These are phyloP conservation scores for Myanophis thanlyinensis DNA, from an alignment of 2,113 vertebrate genomes.

Conservation along the genomic window DNA sequence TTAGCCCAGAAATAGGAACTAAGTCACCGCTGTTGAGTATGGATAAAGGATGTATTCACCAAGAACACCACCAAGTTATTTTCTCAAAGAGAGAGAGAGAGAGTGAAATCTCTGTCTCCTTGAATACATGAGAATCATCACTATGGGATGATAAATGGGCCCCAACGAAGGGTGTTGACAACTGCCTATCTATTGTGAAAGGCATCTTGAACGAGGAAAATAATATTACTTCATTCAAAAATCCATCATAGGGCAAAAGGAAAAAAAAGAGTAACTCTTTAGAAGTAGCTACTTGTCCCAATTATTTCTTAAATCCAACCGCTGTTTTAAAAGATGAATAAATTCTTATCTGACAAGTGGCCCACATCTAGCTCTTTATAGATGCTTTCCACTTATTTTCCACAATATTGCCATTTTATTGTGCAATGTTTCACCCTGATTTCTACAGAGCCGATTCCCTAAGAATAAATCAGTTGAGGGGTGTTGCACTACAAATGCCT, in stretches of 20 bases:
- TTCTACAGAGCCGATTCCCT: not conserved
- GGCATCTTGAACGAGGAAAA: conserved; percentile 4
- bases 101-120: conserved; percentile 25
- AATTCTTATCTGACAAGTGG: conserved; percentile 23
- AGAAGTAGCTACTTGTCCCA: conserved; percentile 22
- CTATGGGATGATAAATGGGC: conserved; percentile 22
- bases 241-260: conserved; percentile 21
- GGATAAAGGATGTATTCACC: conserved; percentile 62
- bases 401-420: not conserved
- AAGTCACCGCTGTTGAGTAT: conserved; percentile 61
- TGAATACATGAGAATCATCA: conserved; percentile 27
- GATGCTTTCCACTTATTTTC: not conserved
- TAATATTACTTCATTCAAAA: conserved; percentile 49
- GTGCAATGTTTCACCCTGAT: not conserved
- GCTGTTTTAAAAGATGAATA: not conserved
- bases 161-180: conserved; percentile 41
- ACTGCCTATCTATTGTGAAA: conserved; percentile 14
- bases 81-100: conserved; percentile 15
- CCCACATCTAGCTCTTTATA: not conserved
- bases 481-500: not conserved
- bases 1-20: conserved; percentile 66
- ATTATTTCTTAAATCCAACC: not conserved
- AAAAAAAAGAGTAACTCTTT: conserved; percentile 16
- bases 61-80: conserved; percentile 60
- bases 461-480: not conserved